phyloP scores from a whole-genome alignment of 2,888 invertebrate species.

The Stenoptilia bipunctidactyla region DNA sequence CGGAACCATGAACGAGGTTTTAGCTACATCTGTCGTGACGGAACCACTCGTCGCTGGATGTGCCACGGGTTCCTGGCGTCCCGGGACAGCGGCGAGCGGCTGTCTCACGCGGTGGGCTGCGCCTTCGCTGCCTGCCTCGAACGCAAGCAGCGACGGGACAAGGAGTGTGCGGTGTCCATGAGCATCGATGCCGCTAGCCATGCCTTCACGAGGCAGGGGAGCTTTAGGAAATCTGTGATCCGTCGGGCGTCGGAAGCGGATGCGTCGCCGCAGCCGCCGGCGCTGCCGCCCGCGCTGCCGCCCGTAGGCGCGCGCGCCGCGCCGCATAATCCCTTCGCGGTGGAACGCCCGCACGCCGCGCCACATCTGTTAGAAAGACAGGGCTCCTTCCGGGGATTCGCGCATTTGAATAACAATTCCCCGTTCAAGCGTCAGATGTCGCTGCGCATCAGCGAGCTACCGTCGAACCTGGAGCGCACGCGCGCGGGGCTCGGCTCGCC shows the following conservation, averaged over 20 bases:
- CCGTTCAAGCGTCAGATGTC: conserved; percentile 98
- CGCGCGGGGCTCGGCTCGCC: conserved; percentile 81
- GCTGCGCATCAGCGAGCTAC: conserved; percentile 92
- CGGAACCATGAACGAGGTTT: conserved; percentile 97
- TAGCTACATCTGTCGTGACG: conserved; percentile 98
- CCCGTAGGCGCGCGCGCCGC: conserved; percentile 36
- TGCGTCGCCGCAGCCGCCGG: conserved; percentile 16
- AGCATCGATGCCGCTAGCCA: conserved; percentile 91
- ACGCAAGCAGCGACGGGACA: conserved; percentile 96
- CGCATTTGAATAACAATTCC: conserved; percentile 83
- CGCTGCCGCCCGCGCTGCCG: no score
- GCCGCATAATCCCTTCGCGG: conserved; percentile 89
- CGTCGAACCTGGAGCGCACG: conserved; percentile 91
- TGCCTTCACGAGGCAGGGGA: conserved; percentile 93
- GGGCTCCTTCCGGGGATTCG: conserved; percentile 93
- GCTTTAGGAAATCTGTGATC: conserved; percentile 81
- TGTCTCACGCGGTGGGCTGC: conserved; percentile 99
- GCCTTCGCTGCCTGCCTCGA: conserved; percentile 99
- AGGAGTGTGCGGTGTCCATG: conserved; percentile 95
- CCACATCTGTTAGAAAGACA: conserved; percentile 94
- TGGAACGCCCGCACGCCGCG: conserved; percentile 96
- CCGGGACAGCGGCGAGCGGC: conserved; percentile 95
- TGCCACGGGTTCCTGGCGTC: conserved; percentile 98
- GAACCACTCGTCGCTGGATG: conserved; percentile 99
- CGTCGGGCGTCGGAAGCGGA: conserved; percentile 55